phyloP scores from a whole-genome alignment of 2,113 vertebrate genomes.

The Vanacampus margaritifer region DNA sequence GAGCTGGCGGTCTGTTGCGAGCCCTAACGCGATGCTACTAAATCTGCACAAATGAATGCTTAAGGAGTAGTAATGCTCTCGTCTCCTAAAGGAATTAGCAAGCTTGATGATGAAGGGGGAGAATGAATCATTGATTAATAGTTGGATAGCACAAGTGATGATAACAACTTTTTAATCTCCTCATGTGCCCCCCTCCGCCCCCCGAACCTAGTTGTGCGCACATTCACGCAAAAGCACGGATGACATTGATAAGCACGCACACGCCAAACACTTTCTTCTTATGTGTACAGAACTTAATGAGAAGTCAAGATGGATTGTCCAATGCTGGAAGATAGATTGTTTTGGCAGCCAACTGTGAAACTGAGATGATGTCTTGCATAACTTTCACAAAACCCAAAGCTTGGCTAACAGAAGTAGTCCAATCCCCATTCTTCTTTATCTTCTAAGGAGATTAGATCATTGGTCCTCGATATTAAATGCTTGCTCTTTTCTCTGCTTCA shows the following conservation, averaged over 20 bases:
- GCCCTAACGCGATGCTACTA: conserved; percentile 64
- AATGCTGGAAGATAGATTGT: conserved; percentile 49
- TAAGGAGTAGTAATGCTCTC: conserved; percentile 66
- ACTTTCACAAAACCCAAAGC: conserved; percentile 32
- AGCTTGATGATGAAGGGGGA: conserved; percentile 47
- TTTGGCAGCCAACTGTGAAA: conserved; percentile 48
- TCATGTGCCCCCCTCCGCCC: not conserved
- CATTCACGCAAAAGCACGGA: not conserved
- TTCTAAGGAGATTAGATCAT: not conserved
- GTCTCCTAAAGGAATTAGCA: conserved; percentile 72
- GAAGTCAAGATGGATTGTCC: conserved; percentile 40
- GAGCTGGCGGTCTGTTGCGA: conserved; percentile 54
- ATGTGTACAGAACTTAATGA: conserved; percentile 38
- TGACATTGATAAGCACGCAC: not conserved
- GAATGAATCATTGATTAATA: conserved; percentile 68
- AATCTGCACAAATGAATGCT: conserved; percentile 70
- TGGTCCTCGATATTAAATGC: conserved; percentile 11
- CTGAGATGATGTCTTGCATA: conserved; percentile 35
- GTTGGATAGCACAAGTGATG: conserved; percentile 48
- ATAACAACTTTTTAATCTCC: conserved; percentile 53
- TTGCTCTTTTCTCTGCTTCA: conserved; percentile 27
- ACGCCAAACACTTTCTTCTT: not conserved
- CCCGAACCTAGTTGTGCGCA: not conserved
- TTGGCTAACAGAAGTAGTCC: conserved; percentile 20
- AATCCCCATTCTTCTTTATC: conserved; percentile 33